A percentile compares a stretch with the other conserved stretches of the same genome.
phyloP scores from a whole-genome alignment of 2,113 vertebrate species.

The Ardeotis arabs region DNA sequence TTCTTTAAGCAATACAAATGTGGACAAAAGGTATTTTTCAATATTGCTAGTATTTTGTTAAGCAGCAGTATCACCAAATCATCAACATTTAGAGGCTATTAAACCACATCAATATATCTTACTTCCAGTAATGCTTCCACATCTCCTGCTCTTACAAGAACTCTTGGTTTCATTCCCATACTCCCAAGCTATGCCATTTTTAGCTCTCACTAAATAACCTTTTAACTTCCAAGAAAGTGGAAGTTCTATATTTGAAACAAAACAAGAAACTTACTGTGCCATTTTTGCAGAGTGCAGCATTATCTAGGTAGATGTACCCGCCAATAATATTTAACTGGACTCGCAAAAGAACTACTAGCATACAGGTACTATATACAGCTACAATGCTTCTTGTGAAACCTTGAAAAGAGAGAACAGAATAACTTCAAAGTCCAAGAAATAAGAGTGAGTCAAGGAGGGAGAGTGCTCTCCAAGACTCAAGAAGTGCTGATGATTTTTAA shows the following conservation, averaged over 20 bases:
- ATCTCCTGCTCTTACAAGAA: background rate
- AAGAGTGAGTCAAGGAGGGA: background rate
- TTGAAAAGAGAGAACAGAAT: constrained; percentile 48
- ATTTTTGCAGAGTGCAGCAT: constrained; percentile 84
- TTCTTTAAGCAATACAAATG: background rate
- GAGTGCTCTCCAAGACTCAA: background rate
- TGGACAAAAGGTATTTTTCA: background rate
- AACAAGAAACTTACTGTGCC: constrained; percentile 75
- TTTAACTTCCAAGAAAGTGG: background rate
- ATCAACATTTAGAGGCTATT: background rate
- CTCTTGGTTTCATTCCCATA: background rate
- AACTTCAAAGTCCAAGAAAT: background rate
- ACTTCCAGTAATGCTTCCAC: background rate
- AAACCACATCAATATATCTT: background rate
- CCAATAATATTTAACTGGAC: constrained; percentile 97
- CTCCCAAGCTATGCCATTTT: background rate
- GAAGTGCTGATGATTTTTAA: background rate
- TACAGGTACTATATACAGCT: constrained; percentile 94
- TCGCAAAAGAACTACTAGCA: constrained; percentile 92
- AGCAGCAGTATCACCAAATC: background rate
- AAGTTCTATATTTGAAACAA: background rate
- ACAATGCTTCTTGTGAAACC: constrained; percentile 94
- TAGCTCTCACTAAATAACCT: background rate
- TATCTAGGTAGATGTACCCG: constrained; percentile 97
- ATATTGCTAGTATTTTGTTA: background rate